Evolutionary conservation across 2,888 invertebrate genomes (phyloP), one percentile per base, ranked within the genome.

Genomic region (Protophormia terraenovae): DNA sequence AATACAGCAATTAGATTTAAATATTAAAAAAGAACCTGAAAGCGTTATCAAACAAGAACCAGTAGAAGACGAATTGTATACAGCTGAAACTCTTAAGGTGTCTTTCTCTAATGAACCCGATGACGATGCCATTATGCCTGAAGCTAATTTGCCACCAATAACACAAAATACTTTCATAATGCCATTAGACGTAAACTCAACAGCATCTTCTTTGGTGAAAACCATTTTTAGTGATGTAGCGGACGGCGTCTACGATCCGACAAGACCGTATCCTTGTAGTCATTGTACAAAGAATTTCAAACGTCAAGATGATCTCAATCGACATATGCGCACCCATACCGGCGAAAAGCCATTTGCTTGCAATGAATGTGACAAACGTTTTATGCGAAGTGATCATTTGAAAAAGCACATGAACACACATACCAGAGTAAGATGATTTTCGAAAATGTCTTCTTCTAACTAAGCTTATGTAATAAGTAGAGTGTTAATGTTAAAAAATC

Each of bases 331-430:
- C 38, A 92, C 91, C 47, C 91, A 92, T 77, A 88, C 87, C 0
- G 91, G 91, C 0, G 92, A 91, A 72, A 92, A 91, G 67, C 91
- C 91, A 2, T 92, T 88, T 58, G 88, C 87, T 24, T 92, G 91
- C 60, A 87, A 83, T 8, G 88, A 89, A 62, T 92, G 91, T 78
- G 88, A 89, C 35, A 90, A 90, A 27, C 89, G 90, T 12, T 92
- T 92, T 72, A 89, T 90, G 58, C 89, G 91, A 41, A 91, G 91
- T 80, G 91, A 92, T 86, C 91, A 92, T 71, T 88, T 92, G 14
- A 91, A 91, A 72, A 92, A 92, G 53, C 91, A 92, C 78, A 86
- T 91, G 58, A 91, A 91, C 85, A 90, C 90, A 71, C 91, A 91
- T 87, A 88, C 87, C 67, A 89, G 89, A 77, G 86, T 88, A 60